Evolutionary conservation across 2,888 invertebrate genomes (phyloP).

Genomic region (Dorcus hopei): DNA sequence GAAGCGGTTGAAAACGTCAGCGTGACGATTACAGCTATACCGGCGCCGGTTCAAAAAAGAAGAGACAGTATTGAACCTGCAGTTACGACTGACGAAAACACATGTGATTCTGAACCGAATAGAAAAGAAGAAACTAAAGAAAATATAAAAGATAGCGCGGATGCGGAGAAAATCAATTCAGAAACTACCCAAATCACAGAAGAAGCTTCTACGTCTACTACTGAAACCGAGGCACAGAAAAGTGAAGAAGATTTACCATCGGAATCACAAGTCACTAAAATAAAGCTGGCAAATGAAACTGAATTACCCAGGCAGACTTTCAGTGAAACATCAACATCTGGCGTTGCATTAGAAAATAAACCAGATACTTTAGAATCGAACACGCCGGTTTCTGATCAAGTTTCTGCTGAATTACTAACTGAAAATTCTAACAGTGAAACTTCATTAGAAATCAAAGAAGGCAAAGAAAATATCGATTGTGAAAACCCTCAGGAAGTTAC

Average conservation of each 20-base stretch:
- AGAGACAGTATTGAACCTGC: constrained; percentile 38
- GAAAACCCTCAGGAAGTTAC: too few species aligned
- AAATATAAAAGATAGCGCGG: constrained; percentile 43
- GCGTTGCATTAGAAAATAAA: too few species aligned
- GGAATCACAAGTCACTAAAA: too few species aligned
- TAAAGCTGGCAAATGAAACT: too few species aligned
- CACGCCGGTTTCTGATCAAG: too few species aligned
- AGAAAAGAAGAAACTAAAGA: constrained; percentile 49
- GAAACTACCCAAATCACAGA: constrained; percentile 5
- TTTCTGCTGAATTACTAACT: too few species aligned
- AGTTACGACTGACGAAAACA: constrained; percentile 42
- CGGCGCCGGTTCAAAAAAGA: constrained; percentile 37
- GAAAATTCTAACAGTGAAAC: too few species aligned
- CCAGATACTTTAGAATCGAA: too few species aligned
- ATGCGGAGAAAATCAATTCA: constrained; percentile 15
- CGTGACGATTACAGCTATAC: constrained; percentile 34
- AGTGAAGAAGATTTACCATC: background rate
- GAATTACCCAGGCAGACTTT: too few species aligned
- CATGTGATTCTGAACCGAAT: constrained; percentile 43
- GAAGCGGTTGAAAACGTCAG: constrained; percentile 23
- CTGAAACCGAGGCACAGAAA: constrained; percentile 1
- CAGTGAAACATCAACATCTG: too few species aligned
- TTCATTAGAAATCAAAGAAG: too few species aligned
- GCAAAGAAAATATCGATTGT: too few species aligned
- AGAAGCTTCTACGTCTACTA: constrained; percentile 9